These are phyloP conservation scores for Centroberyx gerrardi DNA, from an alignment of 2,797 vertebrate genomes.

Conservation along the genomic window DNA sequence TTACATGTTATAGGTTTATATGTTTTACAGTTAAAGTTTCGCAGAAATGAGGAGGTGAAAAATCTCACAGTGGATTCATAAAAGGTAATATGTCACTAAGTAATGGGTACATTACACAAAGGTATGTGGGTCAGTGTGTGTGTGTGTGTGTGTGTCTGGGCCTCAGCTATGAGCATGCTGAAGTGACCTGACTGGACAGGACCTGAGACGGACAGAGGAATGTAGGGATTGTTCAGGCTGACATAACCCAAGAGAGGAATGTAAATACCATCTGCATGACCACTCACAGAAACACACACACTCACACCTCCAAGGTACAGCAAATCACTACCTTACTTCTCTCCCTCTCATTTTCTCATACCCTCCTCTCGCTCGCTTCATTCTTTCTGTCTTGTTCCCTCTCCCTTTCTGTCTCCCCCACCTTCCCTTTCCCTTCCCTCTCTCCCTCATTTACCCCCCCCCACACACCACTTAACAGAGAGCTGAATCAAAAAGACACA, in stretches of 20 bases:
- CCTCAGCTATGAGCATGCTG: constrained; percentile 24
- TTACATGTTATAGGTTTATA: too few relatives aligned
- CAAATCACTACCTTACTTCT: constrained; percentile 62
- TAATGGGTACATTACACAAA: constrained; percentile 41
- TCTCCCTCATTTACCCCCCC: background rate
- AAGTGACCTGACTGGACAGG: constrained; percentile 71
- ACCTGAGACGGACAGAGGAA: constrained; percentile 64
- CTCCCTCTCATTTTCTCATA: constrained; percentile 57
- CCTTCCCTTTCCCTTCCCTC: background rate
- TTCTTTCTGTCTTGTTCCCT: constrained; percentile 24
- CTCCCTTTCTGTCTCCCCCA: background rate
- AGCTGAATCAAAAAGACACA: constrained; percentile 11
- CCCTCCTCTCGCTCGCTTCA: constrained; percentile 29
- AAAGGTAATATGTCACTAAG: constrained; percentile 50
- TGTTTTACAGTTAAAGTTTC: background rate
- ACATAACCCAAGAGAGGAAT: constrained; percentile 72
- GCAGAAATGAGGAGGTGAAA: background rate
- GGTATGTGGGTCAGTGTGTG: constrained; percentile 52
- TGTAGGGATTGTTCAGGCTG: constrained; percentile 62
- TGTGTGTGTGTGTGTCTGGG: background rate
- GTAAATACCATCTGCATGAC: constrained; percentile 77
- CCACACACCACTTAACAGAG: constrained; percentile 21
- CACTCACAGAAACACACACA: constrained; percentile 14
- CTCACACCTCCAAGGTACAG: constrained; percentile 39
- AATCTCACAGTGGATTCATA: constrained; percentile 34